Evolutionary conservation across 2,888 invertebrate species (phyloP).

Genomic region (Mesochorus sp.): DNA sequence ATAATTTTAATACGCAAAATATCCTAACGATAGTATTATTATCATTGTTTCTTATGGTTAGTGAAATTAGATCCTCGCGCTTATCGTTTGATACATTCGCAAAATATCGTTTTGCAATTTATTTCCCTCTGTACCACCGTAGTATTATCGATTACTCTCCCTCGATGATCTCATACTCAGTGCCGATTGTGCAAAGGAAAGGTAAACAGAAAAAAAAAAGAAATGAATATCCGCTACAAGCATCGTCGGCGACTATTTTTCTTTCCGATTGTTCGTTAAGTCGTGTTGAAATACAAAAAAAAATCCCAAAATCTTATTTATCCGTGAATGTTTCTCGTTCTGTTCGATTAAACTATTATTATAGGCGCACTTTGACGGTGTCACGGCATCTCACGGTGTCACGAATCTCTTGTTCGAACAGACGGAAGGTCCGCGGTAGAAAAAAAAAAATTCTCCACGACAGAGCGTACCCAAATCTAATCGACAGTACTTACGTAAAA

Average conservation of each 20-base stretch:
- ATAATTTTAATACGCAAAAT: not conserved
- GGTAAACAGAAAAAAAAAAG: not conserved
- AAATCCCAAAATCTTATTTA: slow-evolving; percentile 62
- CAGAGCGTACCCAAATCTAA: slow-evolving; percentile 12
- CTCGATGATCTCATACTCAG: slow-evolving; percentile 56
- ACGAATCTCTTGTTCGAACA: slow-evolving; percentile 35
- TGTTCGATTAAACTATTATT: slow-evolving; percentile 19
- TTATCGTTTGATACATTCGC: slow-evolving; percentile 24
- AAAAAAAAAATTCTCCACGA: slow-evolving; percentile 1
- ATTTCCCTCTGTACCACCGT: not conserved
- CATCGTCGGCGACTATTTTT: not conserved
- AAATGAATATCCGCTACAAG: not conserved
- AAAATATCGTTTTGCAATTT: not conserved
- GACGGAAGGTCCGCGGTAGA: not conserved
- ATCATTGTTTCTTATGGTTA: not conserved
- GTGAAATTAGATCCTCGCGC: not conserved
- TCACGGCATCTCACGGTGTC: not conserved
- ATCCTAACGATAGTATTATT: slow-evolving; percentile 46
- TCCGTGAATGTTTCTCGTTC: slow-evolving; percentile 53
- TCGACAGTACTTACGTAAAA: slow-evolving; percentile 55
- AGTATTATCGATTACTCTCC: slow-evolving; percentile 13
- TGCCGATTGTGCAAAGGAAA: slow-evolving; percentile 43
- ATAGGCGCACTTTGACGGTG: slow-evolving; percentile 10
- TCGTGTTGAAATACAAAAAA: not conserved
- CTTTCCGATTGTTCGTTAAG: not conserved